Base-by-base conservation (phyloP, 2,797 vertebrate species). In the Diplodus sargus region DNA sequence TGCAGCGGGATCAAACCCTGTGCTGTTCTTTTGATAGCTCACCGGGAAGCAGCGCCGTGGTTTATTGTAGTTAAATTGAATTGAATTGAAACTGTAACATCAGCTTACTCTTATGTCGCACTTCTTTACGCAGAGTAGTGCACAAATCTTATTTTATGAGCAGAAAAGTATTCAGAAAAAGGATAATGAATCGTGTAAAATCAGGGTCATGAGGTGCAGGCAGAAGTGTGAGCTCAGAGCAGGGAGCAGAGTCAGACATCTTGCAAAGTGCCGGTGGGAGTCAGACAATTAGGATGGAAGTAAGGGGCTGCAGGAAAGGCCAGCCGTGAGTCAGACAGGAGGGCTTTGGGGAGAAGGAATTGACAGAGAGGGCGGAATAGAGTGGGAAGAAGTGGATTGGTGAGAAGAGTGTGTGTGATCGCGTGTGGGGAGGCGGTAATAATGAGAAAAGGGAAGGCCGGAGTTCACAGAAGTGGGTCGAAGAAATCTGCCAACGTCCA, bases 221-320 rank as follows among this genome's bases (percentile, higher is more conserved):
- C n/a, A 53, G 68, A 64, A 48, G 74, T 63, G 47, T 3, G 56
- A 73, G 77, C 68, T 57, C 3, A 13, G 85, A 77, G 82, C 72
- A 16, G 70, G 77, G 82, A 74, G 68, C 56, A 4, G 9, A 79
- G 70, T 83, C 77, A 81, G 85, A 91, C 82, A 78, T 82, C 80
- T 83, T 0, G 34, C 54, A 84, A 88, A 89, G 87, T 76, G 84
- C 80, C 70, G 57, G 89, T 90, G 83, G 89, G 92, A 92, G 88
- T 90, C 87, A 86, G 89, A 88, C 82, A 89, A 91, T 89, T 89
- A 88, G 88, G 86, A 87, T 66, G 83, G 82, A 88, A 85, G 84
- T 74, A 63, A 81, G 62, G 62, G 78, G 75, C 81, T 39, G 57
- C 70, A 78, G 81, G 81, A 77, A 15, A 86, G 86, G 85, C 85